Conservation (phyloP, 2,113 vertebrate species). For the Chaenogobius annularis region DNA sequence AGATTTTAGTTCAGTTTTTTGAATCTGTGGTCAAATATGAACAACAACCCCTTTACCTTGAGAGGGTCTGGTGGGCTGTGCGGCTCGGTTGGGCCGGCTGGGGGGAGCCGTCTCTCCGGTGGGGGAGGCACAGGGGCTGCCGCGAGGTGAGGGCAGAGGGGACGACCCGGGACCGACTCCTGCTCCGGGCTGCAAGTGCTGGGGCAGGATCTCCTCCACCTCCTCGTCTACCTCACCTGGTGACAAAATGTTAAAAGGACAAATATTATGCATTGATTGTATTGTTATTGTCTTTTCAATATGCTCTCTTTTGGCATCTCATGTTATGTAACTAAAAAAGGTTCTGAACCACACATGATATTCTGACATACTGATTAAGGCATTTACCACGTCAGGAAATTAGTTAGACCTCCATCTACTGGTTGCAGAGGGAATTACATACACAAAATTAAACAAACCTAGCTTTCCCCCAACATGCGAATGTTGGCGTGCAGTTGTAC, state of each 20-base stretch:
- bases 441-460: too few species aligned
- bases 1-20: constrained; percentile 45
- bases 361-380: too few species aligned
- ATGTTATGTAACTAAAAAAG: too few species aligned
- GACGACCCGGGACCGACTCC: constrained; percentile 82
- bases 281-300: too few species aligned
- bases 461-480: too few species aligned
- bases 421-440: too few species aligned
- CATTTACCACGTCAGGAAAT: too few species aligned
- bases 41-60: constrained; percentile 62
- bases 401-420: too few species aligned
- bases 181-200: constrained; percentile 87
- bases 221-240: constrained; percentile 95
- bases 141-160: constrained; percentile 85
- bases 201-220: constrained; percentile 91
- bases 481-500: too few species aligned
- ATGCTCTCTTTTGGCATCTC: too few species aligned
- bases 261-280: too few species aligned
- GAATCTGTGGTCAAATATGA: neutral
- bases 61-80: constrained; percentile 77
- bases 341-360: too few species aligned
- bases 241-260: constrained; percentile 12
- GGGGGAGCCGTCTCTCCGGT: constrained; percentile 83
- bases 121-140: constrained; percentile 92
- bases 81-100: constrained; percentile 81